These are phyloP conservation scores for Procapra przewalskii DNA, from an alignment of 2,113 vertebrate genomes.

Conservation along the genomic window DNA sequence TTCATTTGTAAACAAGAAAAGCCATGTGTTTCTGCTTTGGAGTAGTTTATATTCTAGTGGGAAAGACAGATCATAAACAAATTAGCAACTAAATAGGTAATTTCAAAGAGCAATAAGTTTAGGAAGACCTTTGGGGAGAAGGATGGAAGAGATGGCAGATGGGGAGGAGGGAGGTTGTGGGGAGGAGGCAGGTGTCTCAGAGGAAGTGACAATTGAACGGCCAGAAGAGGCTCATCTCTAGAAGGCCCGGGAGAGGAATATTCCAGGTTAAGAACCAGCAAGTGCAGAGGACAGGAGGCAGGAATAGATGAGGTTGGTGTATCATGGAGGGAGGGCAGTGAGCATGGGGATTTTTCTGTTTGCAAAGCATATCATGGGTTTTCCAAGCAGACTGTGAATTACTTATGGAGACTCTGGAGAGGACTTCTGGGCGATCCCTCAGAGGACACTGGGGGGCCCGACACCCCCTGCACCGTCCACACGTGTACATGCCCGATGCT, in stretches of 20 bases:
- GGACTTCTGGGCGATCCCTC: background rate
- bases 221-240: background rate
- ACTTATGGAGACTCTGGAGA: background rate
- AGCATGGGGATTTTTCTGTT: background rate
- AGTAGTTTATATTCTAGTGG: background rate
- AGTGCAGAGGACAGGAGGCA: background rate
- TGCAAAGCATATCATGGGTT: background rate
- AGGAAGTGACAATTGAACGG: background rate
- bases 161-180: background rate
- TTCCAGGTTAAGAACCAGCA: background rate
- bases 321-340: background rate
- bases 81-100: too few relatives aligned
- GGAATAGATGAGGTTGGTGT: background rate
- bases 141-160: rapidly evolving
- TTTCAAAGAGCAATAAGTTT: background rate
- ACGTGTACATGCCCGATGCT: rapidly evolving
- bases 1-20: background rate
- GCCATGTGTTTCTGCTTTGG: rapidly evolving
- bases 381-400: background rate
- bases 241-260: background rate
- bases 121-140: background rate
- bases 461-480: rapidly evolving
- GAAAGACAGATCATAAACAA: background rate
- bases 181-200: background rate
- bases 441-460: rapidly evolving